Evolutionary conservation across 2,113 vertebrate species (phyloP).

Genomic region (Phaethon lepturus): DNA sequence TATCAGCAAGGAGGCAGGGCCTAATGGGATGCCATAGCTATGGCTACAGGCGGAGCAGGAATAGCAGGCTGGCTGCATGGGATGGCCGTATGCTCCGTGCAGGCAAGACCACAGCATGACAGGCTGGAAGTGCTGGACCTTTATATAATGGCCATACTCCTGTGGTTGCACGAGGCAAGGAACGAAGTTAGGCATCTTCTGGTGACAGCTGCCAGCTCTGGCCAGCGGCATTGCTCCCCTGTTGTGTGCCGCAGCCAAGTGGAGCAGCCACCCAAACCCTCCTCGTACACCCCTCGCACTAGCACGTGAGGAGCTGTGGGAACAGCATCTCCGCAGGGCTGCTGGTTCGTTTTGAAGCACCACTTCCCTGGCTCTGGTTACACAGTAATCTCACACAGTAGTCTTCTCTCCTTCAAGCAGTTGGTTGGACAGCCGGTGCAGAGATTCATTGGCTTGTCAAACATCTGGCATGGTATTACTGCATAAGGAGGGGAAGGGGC

Average conservation of each 20-base stretch:
- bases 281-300: neutral
- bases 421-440: neutral
- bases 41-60: neutral
- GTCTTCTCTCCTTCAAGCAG: neutral
- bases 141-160: neutral
- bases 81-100: accelerated
- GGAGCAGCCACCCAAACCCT: neutral
- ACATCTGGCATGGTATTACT: neutral
- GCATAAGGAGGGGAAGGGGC: neutral
- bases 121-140: neutral
- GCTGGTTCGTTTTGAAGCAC: neutral
- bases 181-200: neutral
- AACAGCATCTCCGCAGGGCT: neutral
- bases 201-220: neutral
- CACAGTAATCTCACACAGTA: neutral
- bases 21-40: neutral
- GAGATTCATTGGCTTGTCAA: neutral
- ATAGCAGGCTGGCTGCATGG: neutral
- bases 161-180: neutral
- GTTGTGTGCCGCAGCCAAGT: neutral
- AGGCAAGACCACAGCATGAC: neutral
- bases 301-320: neutral
- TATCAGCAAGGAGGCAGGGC: neutral
- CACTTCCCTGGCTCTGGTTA: neutral
- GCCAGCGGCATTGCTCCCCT: neutral